These are phyloP conservation scores for Calonectris borealis DNA, from an alignment of 2,113 vertebrate species.

Conservation along the genomic window DNA sequence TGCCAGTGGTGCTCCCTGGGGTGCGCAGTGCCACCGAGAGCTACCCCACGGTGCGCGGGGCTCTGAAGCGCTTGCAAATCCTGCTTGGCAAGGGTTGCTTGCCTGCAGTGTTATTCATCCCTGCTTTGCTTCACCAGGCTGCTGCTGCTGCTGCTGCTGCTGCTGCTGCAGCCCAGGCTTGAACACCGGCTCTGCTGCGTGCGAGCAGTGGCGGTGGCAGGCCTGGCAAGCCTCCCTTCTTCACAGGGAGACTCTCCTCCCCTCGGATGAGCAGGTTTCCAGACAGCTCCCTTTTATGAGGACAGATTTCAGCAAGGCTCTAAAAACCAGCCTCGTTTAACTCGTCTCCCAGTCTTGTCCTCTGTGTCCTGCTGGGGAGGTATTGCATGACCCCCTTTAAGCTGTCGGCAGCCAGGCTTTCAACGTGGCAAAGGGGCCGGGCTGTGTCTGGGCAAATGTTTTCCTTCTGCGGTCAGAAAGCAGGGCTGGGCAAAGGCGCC, in stretches of 20 bases:
- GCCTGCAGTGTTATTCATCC: background rate
- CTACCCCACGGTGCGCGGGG: fast-evolving
- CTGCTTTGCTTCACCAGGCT: background rate
- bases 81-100: background rate
- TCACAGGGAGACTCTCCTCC: background rate
- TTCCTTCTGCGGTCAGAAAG: constrained; percentile 33
- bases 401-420: constrained; percentile 29
- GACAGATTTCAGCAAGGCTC: background rate
- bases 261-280: background rate
- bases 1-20: background rate
- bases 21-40: background rate
- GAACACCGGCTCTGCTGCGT: background rate
- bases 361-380: background rate
- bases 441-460: constrained; percentile 43
- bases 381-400: background rate
- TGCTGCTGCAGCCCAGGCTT: background rate
- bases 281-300: constrained; percentile 3
- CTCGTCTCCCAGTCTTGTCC: background rate
- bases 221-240: background rate
- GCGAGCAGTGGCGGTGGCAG: background rate
- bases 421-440: constrained; percentile 23
- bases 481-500: constrained; percentile 11
- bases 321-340: background rate
- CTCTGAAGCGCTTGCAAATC: background rate
- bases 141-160: background rate